Evolutionary conservation across 2,888 invertebrate genomes (phyloP).

Genomic region (Cerastis rubricosa): DNA sequence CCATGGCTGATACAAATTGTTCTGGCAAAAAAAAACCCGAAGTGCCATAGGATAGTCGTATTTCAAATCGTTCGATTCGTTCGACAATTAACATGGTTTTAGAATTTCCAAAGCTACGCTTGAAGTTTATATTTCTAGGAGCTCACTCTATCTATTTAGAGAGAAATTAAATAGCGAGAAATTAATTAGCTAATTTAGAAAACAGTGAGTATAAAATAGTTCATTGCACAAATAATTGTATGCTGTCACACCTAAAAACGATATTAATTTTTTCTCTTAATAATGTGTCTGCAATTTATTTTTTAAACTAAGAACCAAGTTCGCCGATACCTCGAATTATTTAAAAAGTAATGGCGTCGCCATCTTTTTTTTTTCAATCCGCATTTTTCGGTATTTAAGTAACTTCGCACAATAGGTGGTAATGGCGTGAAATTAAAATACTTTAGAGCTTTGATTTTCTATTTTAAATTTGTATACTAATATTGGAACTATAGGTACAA

Average conservation of each 20-base stretch:
- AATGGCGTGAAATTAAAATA: slow-evolving; percentile 48
- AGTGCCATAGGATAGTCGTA: neutral
- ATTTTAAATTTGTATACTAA: slow-evolving; percentile 6
- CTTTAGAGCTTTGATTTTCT: slow-evolving; percentile 1
- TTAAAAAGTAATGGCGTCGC: neutral
- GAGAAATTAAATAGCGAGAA: neutral
- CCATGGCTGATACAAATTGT: neutral
- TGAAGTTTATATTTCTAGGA: neutral
- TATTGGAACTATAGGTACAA: slow-evolving; percentile 19
- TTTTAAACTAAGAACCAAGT: slow-evolving; percentile 7
- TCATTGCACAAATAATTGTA: slow-evolving; percentile 17
- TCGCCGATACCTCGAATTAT: neutral
- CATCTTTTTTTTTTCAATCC: slow-evolving; percentile 6
- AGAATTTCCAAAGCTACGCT: neutral
- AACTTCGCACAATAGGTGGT: slow-evolving; percentile 16
- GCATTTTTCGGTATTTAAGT: slow-evolving; percentile 7
- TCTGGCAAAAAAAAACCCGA: neutral
- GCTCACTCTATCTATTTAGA: neutral
- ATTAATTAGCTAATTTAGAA: neutral
- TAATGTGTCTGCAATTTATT: slow-evolving; percentile 15
- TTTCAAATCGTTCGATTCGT: neutral
- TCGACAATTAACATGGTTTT: neutral
- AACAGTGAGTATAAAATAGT: neutral
- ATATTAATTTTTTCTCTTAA: neutral
- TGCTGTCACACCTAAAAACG: neutral